phyloP scores from a whole-genome alignment of 2,888 invertebrate genomes.

The Taphrorychus bicolor region DNA sequence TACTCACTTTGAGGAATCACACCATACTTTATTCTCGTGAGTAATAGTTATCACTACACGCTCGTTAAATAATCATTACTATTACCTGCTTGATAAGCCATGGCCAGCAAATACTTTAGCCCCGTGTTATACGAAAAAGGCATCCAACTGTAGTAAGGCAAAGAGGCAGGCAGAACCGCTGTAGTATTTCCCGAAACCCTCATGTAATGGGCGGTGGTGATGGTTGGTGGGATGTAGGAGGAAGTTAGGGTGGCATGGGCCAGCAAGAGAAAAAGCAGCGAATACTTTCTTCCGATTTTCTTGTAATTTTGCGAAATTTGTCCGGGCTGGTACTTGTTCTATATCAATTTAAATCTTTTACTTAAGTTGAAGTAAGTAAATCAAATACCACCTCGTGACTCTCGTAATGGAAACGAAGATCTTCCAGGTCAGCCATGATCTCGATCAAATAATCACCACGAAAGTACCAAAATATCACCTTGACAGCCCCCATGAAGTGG shows the following conservation, averaged over 20 bases:
- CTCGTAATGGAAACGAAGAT: slow-evolving; percentile 48
- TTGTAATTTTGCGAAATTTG: slow-evolving; percentile 46
- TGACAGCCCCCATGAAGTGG: slow-evolving; percentile 53
- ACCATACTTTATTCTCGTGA: no score
- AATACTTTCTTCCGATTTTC: slow-evolving; percentile 48
- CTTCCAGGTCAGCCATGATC: slow-evolving; percentile 49
- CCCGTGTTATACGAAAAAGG: slow-evolving; percentile 53
- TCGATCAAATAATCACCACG: slow-evolving; percentile 42
- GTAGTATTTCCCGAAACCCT: slow-evolving; percentile 23
- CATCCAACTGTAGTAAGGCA: slow-evolving; percentile 55
- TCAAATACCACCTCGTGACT: slow-evolving; percentile 17
- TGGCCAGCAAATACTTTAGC: slow-evolving; percentile 49
- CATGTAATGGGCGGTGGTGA: slow-evolving; percentile 42
- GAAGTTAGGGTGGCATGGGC: slow-evolving; percentile 51
- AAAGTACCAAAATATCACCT: slow-evolving; percentile 52
- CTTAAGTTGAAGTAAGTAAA: not conserved
- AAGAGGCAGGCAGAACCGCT: slow-evolving; percentile 39
- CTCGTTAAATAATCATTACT: no score
- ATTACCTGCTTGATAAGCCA: slow-evolving; percentile 52
- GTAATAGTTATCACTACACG: no score
- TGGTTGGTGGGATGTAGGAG: slow-evolving; percentile 50
- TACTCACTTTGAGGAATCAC: no score
- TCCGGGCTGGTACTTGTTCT: slow-evolving; percentile 46
- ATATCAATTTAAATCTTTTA: slow-evolving; percentile 14
- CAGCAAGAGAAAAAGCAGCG: slow-evolving; percentile 49